Percentiles rank a stretch among this genome's conserved stretches.
Conservation (phyloP, 92 coral and sea anemone species). For the Porites rus region DNA sequence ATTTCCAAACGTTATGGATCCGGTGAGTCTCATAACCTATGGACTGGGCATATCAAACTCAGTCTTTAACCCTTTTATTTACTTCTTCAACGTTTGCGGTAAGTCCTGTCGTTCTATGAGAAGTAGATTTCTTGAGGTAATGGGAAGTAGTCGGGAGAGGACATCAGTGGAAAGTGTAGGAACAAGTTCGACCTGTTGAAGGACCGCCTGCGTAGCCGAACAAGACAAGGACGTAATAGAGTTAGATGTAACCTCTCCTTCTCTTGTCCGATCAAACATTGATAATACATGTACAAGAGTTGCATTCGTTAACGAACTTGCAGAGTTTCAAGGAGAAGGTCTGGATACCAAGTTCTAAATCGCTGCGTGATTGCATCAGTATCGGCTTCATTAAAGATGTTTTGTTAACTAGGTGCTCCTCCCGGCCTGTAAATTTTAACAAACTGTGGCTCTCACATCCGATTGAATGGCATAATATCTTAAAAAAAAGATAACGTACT, state of each 20-base stretch:
- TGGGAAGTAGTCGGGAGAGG: not conserved
- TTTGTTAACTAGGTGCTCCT: too few relatives aligned
- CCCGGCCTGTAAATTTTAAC: too few relatives aligned
- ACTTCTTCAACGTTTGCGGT: conserved; percentile 56
- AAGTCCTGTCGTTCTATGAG: not conserved
- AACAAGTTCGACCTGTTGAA: not conserved
- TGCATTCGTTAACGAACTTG: not conserved
- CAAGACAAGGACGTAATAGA: not conserved
- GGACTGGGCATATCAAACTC: conserved; percentile 71
- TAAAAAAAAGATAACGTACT: too few relatives aligned
- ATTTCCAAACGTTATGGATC: conserved; percentile 68
- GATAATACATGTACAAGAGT: too few relatives aligned
- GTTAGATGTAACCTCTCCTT: not conserved
- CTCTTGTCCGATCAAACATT: not conserved
- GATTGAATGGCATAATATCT: too few relatives aligned
- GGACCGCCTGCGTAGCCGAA: not conserved
- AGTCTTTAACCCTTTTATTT: conserved; percentile 73
- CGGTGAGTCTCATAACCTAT: conserved; percentile 54
- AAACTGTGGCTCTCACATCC: too few relatives aligned
- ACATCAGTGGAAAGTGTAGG: not conserved
- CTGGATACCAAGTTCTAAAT: not conserved
- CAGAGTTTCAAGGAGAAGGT: not conserved
- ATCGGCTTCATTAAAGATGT: too few relatives aligned
- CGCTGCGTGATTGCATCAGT: too few relatives aligned
- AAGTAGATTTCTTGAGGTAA: not conserved